Percentiles rank a stretch among this genome's conserved stretches.
These are phyloP conservation scores for Echeneis naucrates DNA, from an alignment of 2,797 vertebrate genomes.

Conservation along the genomic window DNA sequence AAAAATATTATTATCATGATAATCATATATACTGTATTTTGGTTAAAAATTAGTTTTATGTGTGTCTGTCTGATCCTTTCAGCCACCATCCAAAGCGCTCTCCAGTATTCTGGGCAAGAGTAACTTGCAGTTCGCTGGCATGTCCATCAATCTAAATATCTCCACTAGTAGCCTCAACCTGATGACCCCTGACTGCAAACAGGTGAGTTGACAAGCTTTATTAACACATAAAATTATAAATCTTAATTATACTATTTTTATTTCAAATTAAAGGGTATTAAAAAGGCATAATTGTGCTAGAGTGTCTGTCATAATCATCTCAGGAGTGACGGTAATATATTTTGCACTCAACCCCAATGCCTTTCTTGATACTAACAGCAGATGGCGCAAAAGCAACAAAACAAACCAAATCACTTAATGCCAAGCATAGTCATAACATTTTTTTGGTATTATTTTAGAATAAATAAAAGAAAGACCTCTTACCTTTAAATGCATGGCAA, in stretches of 20 bases:
- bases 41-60: constrained; percentile 5
- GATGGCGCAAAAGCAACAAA: constrained; percentile 40
- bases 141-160: constrained; percentile 97
- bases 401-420: neutral
- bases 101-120: constrained; percentile 96
- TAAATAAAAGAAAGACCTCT: too few relatives aligned
- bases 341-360: neutral
- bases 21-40: neutral
- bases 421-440: neutral
- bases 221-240: neutral
- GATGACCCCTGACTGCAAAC: constrained; percentile 96
- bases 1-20: neutral
- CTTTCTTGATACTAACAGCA: constrained; percentile 22
- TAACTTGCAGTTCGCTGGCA: constrained; percentile 98
- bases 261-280: neutral
- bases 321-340: neutral
- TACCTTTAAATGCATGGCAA: too few relatives aligned
- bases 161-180: constrained; percentile 98
- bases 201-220: constrained; percentile 83
- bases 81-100: constrained; percentile 95
- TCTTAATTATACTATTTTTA: neutral
- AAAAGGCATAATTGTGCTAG: neutral
- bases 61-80: constrained; percentile 36
- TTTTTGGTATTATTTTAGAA: neutral
- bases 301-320: neutral